Conservation (phyloP, 2,113 vertebrate species). For the Seriola rivoliana region DNA sequence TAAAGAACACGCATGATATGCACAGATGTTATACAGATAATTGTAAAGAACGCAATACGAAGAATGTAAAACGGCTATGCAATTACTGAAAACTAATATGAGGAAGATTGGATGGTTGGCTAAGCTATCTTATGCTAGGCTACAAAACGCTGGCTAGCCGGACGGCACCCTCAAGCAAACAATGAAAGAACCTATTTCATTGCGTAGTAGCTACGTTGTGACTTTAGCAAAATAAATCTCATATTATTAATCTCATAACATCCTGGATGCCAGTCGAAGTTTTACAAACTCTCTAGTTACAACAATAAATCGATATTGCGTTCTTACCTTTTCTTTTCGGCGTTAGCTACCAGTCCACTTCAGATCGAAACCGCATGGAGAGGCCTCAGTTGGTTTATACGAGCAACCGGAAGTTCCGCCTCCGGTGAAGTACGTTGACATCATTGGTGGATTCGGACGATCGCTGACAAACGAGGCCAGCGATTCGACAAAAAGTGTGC, state of each 20-base stretch:
- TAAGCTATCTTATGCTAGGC: conserved; percentile 50
- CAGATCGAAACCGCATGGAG: conserved; percentile 78
- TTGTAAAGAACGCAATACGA: fast-evolving
- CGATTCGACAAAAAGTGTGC: conserved; percentile 62
- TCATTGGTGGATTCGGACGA: conserved; percentile 68
- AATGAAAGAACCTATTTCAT: conserved; percentile 1
- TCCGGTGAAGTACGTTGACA: fast-evolving
- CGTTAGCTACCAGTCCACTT: conserved; percentile 25
- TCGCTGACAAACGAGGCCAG: not conserved
- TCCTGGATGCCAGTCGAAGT: fast-evolving
- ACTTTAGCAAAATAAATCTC: fast-evolving
- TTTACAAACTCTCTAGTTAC: fast-evolving
- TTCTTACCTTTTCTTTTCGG: conserved; percentile 71
- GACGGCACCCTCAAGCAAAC: not conserved
- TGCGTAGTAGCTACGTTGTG: fast-evolving
- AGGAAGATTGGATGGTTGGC: not conserved
- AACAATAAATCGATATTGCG: fast-evolving
- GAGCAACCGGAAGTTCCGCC: conserved; percentile 74
- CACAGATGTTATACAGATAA: fast-evolving
- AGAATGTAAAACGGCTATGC: fast-evolving
- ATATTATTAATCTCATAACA: not conserved
- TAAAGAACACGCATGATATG: fast-evolving
- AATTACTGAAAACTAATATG: not conserved
- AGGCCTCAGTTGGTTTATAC: conserved; percentile 80
- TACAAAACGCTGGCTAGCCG: conserved; percentile 20